These are phyloP conservation scores for Tragulus kanchil DNA, from an alignment of 2,113 vertebrate genomes.

Conservation along the genomic window DNA sequence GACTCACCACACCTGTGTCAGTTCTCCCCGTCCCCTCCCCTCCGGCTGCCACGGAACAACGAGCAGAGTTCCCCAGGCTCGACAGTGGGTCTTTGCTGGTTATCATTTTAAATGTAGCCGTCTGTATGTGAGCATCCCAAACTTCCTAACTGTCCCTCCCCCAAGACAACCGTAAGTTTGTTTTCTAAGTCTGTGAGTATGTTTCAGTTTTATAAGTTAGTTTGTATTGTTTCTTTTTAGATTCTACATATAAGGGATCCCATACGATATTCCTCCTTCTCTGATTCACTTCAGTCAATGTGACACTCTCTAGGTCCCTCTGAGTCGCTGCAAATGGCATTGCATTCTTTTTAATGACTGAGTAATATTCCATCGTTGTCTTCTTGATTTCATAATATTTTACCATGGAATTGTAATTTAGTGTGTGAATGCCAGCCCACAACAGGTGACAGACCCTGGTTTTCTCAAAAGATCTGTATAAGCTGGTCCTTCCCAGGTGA, in stretches of 20 bases:
- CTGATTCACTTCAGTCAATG: background rate
- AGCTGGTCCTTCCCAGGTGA: background rate
- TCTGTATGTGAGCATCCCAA: background rate
- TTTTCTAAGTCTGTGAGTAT: background rate
- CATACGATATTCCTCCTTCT: background rate
- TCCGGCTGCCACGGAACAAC: background rate
- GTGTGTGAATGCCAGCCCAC: background rate
- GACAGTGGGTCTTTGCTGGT: background rate
- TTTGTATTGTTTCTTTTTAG: background rate
- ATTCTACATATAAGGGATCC: background rate
- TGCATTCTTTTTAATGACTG: background rate
- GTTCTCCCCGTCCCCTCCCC: background rate
- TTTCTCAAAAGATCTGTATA: slow-evolving; percentile 33
- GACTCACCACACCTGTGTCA: background rate
- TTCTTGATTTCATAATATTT: background rate
- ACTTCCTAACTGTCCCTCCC: background rate
- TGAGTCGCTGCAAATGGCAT: background rate
- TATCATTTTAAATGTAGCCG: background rate
- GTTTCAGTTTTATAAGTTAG: background rate
- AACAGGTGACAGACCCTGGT: background rate
- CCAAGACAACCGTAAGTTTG: background rate
- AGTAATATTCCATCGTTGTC: background rate
- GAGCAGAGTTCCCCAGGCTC: background rate
- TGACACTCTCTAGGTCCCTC: background rate
- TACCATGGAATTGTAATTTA: background rate